A percentile compares a stretch with the other conserved stretches of the same genome.
These are phyloP conservation scores for Raja brachyura DNA, from an alignment of 2,113 vertebrate species.

Conservation along the genomic window DNA sequence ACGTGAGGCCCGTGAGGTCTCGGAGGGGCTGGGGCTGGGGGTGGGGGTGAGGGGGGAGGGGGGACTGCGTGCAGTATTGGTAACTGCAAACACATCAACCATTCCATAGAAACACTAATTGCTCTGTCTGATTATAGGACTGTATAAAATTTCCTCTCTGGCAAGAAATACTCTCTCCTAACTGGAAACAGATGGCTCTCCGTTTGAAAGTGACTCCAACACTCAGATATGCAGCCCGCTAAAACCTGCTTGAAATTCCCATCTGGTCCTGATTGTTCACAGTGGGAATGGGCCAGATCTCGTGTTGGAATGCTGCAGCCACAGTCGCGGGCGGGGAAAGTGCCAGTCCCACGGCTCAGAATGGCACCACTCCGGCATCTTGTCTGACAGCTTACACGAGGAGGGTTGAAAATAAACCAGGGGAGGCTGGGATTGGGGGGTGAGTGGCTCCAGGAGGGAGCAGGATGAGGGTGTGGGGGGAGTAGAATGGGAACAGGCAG, in stretches of 20 bases:
- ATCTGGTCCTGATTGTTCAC: slow-evolving; percentile 23
- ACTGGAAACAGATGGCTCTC: slow-evolving; percentile 9
- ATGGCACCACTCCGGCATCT: not conserved
- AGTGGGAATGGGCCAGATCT: slow-evolving; percentile 9
- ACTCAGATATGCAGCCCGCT: slow-evolving; percentile 28
- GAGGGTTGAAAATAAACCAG: too few species aligned
- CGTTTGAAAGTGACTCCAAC: slow-evolving; percentile 29
- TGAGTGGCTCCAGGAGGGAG: too few species aligned
- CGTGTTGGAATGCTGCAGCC: not conserved
- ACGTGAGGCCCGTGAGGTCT: not conserved
- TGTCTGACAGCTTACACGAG: not conserved
- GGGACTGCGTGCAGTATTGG: not conserved
- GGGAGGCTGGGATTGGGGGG: too few species aligned
- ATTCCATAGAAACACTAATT: slow-evolving; percentile 30
- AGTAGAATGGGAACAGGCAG: too few species aligned
- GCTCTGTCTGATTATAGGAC: slow-evolving; percentile 22
- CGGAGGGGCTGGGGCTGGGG: not conserved
- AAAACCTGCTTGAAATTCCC: not conserved
- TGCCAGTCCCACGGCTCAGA: not conserved
- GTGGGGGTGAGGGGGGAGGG: too few species aligned
- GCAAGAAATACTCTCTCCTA: slow-evolving; percentile 10
- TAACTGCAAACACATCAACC: slow-evolving; percentile 26
- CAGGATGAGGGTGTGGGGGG: too few species aligned
- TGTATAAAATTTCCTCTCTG: slow-evolving; percentile 34
- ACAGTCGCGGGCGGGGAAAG: too few species aligned